Conservation (phyloP, 1,140 invertebrate species). For the Mya arenaria region DNA sequence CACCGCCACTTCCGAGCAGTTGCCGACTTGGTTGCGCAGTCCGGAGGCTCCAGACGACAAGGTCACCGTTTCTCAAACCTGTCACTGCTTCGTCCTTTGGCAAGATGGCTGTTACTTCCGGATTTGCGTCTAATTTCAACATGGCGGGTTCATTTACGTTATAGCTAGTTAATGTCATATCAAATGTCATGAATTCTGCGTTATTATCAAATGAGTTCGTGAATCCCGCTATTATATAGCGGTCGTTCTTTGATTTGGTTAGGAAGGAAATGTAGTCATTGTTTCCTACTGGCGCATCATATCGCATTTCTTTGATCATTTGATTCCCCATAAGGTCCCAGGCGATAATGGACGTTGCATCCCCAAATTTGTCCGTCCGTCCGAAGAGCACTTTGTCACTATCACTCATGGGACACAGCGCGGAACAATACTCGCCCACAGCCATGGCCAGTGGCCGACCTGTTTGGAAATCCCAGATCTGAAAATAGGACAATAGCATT, state of each 20-base stretch:
- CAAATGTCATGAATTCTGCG: conserved; percentile 80
- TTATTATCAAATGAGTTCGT: conserved; percentile 78
- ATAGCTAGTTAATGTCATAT: conserved; percentile 75
- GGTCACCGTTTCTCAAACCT: conserved; percentile 78
- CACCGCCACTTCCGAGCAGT: conserved; percentile 67
- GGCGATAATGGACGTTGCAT: conserved; percentile 77
- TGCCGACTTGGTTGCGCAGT: conserved; percentile 77
- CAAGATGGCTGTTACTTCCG: conserved; percentile 78
- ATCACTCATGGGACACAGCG: conserved; percentile 77
- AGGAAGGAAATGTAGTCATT: conserved; percentile 78
- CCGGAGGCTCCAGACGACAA: conserved; percentile 79
- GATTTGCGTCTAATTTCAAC: conserved; percentile 76
- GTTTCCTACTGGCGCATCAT: conserved; percentile 77
- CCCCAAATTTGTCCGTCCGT: conserved; percentile 79
- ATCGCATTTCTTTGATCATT: conserved; percentile 76
- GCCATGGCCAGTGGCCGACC: conserved; percentile 79
- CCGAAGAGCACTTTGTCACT: conserved; percentile 77
- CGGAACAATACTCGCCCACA: conserved; percentile 77
- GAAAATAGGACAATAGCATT: neutral
- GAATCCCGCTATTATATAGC: conserved; percentile 79
- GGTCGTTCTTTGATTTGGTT: conserved; percentile 76
- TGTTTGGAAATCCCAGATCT: conserved; percentile 81
- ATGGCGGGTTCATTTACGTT: conserved; percentile 74
- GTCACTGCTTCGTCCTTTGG: conserved; percentile 80
- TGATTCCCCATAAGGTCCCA: conserved; percentile 80